Conservation (phyloP, 2,888 invertebrate species). For the Chloromyia formosa region DNA sequence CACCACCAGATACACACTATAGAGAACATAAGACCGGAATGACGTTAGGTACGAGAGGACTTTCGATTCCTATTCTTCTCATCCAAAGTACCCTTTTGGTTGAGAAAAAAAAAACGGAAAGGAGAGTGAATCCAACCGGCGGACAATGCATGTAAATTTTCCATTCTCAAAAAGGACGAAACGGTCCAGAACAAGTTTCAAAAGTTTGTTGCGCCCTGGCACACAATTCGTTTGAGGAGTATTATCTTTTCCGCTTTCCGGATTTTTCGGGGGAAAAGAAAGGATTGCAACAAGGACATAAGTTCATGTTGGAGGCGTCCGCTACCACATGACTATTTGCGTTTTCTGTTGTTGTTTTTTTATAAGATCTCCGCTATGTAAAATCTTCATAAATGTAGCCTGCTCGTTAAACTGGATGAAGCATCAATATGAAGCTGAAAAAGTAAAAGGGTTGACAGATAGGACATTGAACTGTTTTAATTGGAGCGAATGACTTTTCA, state of each 20-base stretch:
- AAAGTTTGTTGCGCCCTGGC: conserved; percentile 35
- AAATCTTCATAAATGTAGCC: conserved; percentile 7
- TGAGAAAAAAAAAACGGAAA: too few relatives aligned
- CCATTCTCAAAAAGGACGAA: background rate
- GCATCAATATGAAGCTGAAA: background rate
- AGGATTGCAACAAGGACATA: conserved; percentile 32
- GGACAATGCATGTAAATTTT: conserved; percentile 40
- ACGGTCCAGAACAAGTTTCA: conserved; percentile 21
- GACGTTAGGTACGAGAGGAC: conserved; percentile 16
- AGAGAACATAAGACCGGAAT: background rate
- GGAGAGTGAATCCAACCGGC: conserved; percentile 8
- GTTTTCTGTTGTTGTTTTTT: background rate
- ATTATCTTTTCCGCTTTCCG: conserved; percentile 10
- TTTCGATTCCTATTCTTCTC: conserved; percentile 27
- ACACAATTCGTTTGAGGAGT: conserved; percentile 26
- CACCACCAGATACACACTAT: too few relatives aligned
- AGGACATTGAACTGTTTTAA: conserved; percentile 38
- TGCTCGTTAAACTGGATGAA: background rate
- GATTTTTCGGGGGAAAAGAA: conserved; percentile 5
- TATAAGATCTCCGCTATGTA: background rate
- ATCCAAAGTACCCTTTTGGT: conserved; percentile 27
- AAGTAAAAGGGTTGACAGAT: conserved; percentile 17
- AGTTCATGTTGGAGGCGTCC: background rate
- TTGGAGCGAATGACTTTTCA: conserved; percentile 39
- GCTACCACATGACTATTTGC: background rate